phyloP scores from a whole-genome alignment of 2,113 vertebrate species.

The Cheilinus undulatus region DNA sequence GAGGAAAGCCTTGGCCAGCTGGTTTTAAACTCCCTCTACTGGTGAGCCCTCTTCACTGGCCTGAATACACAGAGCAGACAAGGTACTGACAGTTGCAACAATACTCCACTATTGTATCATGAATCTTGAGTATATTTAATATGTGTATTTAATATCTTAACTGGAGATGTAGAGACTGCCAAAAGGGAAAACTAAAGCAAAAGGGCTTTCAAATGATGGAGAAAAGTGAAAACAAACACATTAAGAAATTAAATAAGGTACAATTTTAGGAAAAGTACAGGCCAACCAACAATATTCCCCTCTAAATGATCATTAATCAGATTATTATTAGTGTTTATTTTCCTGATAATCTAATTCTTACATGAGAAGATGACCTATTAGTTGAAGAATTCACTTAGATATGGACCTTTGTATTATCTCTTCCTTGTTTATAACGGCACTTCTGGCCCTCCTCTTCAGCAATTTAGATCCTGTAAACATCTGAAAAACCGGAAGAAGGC shows the following conservation, averaged over 20 bases:
- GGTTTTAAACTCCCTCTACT: neutral
- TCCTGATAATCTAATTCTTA: no score
- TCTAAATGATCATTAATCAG: no score
- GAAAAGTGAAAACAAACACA: no score
- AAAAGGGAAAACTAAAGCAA: neutral
- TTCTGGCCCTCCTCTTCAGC: neutral
- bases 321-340: no score
- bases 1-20: neutral
- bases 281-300: no score
- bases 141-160: no score
- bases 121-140: no score
- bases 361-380: no score
- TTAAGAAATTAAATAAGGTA: no score
- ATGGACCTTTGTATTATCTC: neutral
- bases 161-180: neutral
- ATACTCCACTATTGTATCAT: no score
- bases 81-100: neutral
- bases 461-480: slow-evolving; percentile 12
- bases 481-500: slow-evolving; percentile 23
- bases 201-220: neutral
- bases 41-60: neutral
- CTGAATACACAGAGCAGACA: neutral
- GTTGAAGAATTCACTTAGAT: slow-evolving; percentile 8
- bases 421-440: neutral
- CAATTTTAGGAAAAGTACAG: no score